Base-by-base conservation (phyloP, 1,140 invertebrate genomes). In the Anoplophora glabripennis region DNA sequence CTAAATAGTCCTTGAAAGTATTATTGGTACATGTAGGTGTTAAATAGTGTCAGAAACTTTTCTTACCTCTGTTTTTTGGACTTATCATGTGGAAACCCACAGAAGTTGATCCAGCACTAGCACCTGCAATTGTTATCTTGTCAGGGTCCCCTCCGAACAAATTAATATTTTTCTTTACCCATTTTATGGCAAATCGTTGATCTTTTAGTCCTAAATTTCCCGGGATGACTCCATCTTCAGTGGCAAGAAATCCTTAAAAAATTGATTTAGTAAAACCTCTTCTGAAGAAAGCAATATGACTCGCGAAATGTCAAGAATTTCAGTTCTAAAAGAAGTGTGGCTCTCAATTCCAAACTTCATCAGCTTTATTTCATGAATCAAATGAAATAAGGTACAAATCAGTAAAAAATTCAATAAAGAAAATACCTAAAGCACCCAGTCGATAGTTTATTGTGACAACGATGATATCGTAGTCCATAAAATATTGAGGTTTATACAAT, bases 401-500 rank as follows among this genome's bases (percentile, higher is more conserved):
- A n/a, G n/a, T n/a, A n/a, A n/a, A n/a, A n/a, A n/a, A n/a, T n/a
- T n/a, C n/a, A 28, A 28, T 5, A 3, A 28, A 28, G n/a, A 17
- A 42, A 14, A 42, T 28, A 28, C 21, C 21, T 28, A 53, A 52
- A 12, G 45, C 9, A 9, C 77, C 78, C 2, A 83, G 66, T 44
- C 81, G 70, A 63, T 83, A 83, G 66, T 83, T 82, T 12, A 83
- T 67, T 4, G 77, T 79, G n/a, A 83, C 76, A 0, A 83, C 72
- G 11, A 84, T 73, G 4, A 80, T 64, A 17, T 77, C 73, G 15
- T 74, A 61, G 17, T 76, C 72, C 28, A 80, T 71, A 9, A 83
- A 61, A 51, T 75, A 75, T 28, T 28, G 21, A 28, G 21, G 2
- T 28, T 28, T 28, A 44, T 78, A 74, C 11, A 74, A 65, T 11